A percentile compares a stretch with the other conserved stretches of the same genome.
Conservation (phyloP, 1,140 invertebrate species). For the Chelonus insularis region DNA sequence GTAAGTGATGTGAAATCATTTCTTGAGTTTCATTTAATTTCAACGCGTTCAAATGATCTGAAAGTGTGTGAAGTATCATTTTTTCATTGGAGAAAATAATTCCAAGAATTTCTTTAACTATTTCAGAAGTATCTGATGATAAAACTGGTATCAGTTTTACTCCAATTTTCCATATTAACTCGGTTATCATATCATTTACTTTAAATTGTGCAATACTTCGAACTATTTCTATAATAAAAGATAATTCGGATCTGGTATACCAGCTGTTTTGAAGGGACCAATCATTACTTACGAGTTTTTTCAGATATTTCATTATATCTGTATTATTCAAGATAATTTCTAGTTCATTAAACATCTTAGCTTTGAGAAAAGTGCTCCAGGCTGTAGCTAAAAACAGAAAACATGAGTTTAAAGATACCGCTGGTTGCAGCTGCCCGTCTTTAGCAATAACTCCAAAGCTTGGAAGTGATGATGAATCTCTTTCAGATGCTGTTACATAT, state of each 20-base stretch:
- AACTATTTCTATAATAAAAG: conserved; percentile 42
- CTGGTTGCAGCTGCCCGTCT: conserved; percentile 47
- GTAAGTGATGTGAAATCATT: conserved; percentile 20
- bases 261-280: conserved; percentile 52
- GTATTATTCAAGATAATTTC: conserved; percentile 32
- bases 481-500: conserved; percentile 26
- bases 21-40: conserved; percentile 12
- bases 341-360: conserved; percentile 31
- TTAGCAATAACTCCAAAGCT: conserved; percentile 44
- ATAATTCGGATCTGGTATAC: conserved; percentile 50
- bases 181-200: neutral
- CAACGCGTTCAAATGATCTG: conserved; percentile 31
- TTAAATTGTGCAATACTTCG: conserved; percentile 28
- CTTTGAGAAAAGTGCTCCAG: conserved; percentile 35
- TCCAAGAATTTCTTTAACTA: conserved; percentile 37
- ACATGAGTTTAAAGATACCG: conserved; percentile 40
- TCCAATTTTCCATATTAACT: conserved; percentile 46
- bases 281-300: conserved; percentile 35
- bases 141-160: conserved; percentile 51
- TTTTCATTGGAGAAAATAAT: conserved; percentile 39
- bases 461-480: conserved; percentile 48
- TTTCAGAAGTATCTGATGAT: conserved; percentile 38
- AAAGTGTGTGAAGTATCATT: conserved; percentile 32
- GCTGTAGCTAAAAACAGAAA: conserved; percentile 44
- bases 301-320: conserved; percentile 44